A percentile compares a stretch with the other conserved stretches of the same genome.
phyloP scores from a whole-genome alignment of 1,140 invertebrate genomes.

The Camponotus vicinus region DNA sequence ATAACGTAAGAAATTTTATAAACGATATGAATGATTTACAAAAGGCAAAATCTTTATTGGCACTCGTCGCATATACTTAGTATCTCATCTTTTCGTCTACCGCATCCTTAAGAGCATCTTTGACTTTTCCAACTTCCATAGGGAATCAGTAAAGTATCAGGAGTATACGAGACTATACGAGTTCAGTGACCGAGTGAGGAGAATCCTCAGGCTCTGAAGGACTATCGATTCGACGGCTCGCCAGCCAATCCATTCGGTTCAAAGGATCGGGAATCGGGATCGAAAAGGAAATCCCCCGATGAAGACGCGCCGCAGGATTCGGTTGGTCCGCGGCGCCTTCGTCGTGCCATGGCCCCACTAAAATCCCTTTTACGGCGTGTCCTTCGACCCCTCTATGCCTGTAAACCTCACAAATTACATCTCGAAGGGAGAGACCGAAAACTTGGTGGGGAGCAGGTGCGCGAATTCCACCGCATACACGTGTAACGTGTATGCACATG shows the following conservation, averaged over 20 bases:
- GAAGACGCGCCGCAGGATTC: constrained; percentile 56
- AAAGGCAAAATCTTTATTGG: constrained; percentile 23
- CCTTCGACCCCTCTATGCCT: constrained; percentile 70
- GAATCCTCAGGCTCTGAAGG: constrained; percentile 51
- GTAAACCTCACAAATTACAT: constrained; percentile 77
- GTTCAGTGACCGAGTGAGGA: constrained; percentile 46
- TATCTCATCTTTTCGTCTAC: constrained; percentile 14
- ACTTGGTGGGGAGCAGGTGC: constrained; percentile 72
- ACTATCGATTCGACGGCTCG: constrained; percentile 60
- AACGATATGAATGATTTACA: constrained; percentile 8
- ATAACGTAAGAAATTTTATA: background rate
- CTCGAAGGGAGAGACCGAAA: constrained; percentile 67
- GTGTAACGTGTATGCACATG: constrained; percentile 35
- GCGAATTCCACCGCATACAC: constrained; percentile 61
- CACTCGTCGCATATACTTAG: background rate
- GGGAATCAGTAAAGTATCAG: constrained; percentile 25
- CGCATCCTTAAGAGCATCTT: constrained; percentile 39
- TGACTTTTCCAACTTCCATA: constrained; percentile 47
- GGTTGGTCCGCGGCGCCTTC: constrained; percentile 48
- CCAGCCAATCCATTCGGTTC: constrained; percentile 69
- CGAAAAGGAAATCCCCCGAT: constrained; percentile 58
- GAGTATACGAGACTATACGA: constrained; percentile 43
- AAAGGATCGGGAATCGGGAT: constrained; percentile 72
- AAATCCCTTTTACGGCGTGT: constrained; percentile 75
- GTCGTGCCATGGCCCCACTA: constrained; percentile 33